Evolutionary conservation across 2,113 vertebrate species (phyloP).

Genomic region (Oenanthe melanoleuca): DNA sequence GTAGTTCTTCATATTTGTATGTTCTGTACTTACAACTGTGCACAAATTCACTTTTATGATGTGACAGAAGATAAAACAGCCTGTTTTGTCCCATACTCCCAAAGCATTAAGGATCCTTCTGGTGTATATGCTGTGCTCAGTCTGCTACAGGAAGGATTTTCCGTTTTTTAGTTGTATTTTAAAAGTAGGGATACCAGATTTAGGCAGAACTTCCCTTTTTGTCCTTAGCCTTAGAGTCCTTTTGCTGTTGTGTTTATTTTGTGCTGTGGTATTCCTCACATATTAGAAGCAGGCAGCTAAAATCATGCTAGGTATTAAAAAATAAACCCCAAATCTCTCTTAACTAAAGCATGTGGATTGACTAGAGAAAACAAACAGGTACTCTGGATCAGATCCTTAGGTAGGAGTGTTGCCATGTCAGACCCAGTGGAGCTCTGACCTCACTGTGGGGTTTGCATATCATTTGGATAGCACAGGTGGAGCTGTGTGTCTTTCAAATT

Average conservation of each 20-base stretch:
- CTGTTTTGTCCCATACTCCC: not conserved
- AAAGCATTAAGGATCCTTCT: slow-evolving; percentile 4
- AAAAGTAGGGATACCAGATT: not conserved
- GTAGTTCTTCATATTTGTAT: not conserved
- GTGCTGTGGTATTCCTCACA: not conserved
- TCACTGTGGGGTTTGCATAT: not conserved
- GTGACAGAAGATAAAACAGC: not conserved
- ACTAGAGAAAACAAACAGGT: not conserved
- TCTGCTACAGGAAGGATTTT: slow-evolving; percentile 14
- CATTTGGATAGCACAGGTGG: not conserved
- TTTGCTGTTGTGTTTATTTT: not conserved
- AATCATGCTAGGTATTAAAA: not conserved
- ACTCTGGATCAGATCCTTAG: not conserved
- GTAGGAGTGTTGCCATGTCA: not conserved
- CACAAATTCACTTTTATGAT: not conserved
- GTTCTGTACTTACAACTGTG: not conserved
- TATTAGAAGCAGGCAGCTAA: not conserved
- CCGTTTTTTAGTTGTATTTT: not conserved
- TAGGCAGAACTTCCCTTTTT: not conserved
- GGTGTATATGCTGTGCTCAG: not conserved
- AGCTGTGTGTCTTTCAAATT: not conserved
- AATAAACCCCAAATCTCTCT: not conserved
- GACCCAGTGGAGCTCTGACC: not conserved
- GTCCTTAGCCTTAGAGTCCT: not conserved
- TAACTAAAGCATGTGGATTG: not conserved